These are phyloP conservation scores for Pangasianodon hypophthalmus DNA, from an alignment of 2,113 vertebrate genomes.

Conservation along the genomic window DNA sequence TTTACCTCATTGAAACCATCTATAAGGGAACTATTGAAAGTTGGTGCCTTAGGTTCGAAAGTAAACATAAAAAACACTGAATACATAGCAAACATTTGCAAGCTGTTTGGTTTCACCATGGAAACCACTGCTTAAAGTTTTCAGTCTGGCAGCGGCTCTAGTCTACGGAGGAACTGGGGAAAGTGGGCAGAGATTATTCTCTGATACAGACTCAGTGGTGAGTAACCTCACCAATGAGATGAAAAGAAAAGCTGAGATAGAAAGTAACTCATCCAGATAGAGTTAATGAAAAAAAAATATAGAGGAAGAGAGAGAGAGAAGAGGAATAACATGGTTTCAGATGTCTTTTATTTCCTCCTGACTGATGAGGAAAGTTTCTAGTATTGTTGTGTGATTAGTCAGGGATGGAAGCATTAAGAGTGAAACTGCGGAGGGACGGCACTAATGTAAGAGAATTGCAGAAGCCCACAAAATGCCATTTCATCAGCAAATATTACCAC, in stretches of 20 bases:
- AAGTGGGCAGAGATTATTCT: not conserved
- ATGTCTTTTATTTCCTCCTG: not conserved
- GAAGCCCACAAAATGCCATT: not conserved
- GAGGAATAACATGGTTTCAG: not conserved
- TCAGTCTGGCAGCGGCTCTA: not conserved
- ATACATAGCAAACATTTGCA: not conserved
- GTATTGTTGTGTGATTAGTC: slow-evolving; percentile 20
- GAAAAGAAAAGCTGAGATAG: not conserved
- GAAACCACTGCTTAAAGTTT: not conserved
- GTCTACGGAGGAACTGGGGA: not conserved
- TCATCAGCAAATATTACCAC: slow-evolving; percentile 12
- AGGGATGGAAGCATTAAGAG: not conserved
- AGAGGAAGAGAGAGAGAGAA: not conserved
- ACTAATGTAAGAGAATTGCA: slow-evolving; percentile 29
- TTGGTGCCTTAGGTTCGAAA: not conserved
- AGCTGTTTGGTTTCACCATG: not conserved
- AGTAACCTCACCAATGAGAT: not conserved
- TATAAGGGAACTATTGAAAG: not conserved
- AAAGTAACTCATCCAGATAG: not conserved
- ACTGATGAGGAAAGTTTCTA: slow-evolving; percentile 14
- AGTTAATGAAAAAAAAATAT: not conserved
- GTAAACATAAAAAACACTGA: not conserved
- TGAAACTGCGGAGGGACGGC: not conserved
- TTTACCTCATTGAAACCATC: not conserved
- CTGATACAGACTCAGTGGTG: not conserved